Evolutionary conservation across 2,888 invertebrate genomes (phyloP), one percentile per base, ranked within the genome.

Genomic region (Campoletis raptor): DNA sequence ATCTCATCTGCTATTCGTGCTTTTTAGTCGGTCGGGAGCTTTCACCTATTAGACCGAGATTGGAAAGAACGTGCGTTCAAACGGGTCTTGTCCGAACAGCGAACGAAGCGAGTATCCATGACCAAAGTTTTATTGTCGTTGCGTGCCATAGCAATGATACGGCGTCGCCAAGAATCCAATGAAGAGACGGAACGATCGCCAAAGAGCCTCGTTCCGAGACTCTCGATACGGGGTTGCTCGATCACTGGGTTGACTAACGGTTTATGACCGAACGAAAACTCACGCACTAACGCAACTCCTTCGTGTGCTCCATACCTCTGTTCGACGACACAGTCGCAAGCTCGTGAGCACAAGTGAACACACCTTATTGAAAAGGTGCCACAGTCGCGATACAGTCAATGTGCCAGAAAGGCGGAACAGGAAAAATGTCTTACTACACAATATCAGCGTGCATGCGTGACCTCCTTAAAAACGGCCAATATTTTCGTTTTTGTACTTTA

Each of bases 241-340:
- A 90, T 88, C 89, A 89, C 87, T 90, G 88, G 91, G 90, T 89
- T 89, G 89, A 86, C 89, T 91, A 91, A 91, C 91, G 91, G 91
- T 90, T 84, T 74, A 86, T 85, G 84, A 73, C 52, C 76, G 72
- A 80, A 88, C 85, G 86, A 88, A 88, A 88, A 87, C 83, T 81
- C 78, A 80, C 83, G 67, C 61, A 72, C 69, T 42, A 52, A 66
- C 74, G 52, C 52, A 64, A 54, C 52, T 15, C 48, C 21, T 54
- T 70, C 57, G 73, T 72, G 73, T 79, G 48, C 42, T 83, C 57
- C 64, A 24, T 42, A 70, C 66, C 40, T 84, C 74, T 52, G 40
- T 61, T 81, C 54, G 54, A 40, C 42, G 77, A 42, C 69, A 78
- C 48, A 21, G 81, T 80, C 73, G 48, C 48, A 48, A 61, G 21